These are phyloP conservation scores for Jaculus jaculus DNA, from an alignment of 2,113 vertebrate genomes.

Conservation along the genomic window DNA sequence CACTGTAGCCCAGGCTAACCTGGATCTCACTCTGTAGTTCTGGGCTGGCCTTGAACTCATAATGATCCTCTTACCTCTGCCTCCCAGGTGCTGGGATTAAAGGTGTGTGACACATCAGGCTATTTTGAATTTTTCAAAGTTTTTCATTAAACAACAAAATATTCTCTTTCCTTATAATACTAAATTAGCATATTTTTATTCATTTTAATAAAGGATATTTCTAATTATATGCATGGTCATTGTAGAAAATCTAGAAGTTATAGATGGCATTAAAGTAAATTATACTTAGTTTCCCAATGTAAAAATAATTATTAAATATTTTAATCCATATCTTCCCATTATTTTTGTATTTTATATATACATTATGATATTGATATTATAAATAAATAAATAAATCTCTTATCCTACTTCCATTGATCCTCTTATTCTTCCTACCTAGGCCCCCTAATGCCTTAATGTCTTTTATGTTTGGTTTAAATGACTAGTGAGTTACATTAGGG, in stretches of 20 bases:
- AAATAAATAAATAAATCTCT: background rate
- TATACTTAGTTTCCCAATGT: background rate
- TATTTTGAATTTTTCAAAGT: constrained; percentile 4
- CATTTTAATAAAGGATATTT: constrained; percentile 10
- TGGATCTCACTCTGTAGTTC: no score
- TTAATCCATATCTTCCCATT: background rate
- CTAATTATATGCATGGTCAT: background rate
- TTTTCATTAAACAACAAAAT: background rate
- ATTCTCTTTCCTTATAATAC: background rate
- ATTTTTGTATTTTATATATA: background rate
- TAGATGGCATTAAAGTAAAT: background rate
- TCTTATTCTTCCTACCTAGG: no score
- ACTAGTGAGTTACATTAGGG: no score
- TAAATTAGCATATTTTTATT: constrained; percentile 37
- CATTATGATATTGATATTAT: background rate
- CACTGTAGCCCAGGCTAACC: no score
- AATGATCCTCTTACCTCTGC: no score
- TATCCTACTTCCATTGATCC: no score
- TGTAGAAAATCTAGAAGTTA: background rate
- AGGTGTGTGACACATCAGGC: no score
- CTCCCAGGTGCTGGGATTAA: no score
- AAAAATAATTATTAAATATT: constrained; percentile 30
- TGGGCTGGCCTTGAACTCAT: no score
- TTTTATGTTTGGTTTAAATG: no score
- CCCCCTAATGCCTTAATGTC: no score